These are phyloP conservation scores for Trachelus tabidus DNA, from an alignment of 2,888 invertebrate genomes.

Conservation along the genomic window DNA sequence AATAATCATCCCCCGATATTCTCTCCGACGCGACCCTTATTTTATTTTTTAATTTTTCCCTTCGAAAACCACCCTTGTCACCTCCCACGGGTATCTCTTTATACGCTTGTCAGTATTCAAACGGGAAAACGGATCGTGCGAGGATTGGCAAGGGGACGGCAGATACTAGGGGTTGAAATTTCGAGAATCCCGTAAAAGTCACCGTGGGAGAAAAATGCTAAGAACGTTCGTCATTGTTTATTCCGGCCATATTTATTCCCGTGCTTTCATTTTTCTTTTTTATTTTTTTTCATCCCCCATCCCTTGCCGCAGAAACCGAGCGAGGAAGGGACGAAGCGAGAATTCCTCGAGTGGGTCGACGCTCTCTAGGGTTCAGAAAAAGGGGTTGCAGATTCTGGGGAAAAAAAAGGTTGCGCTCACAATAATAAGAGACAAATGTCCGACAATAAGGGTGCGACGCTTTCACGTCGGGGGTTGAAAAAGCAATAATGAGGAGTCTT, in stretches of 20 bases:
- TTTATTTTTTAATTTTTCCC: neutral
- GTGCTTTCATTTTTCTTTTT: neutral
- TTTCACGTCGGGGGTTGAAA: neutral
- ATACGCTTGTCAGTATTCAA: neutral
- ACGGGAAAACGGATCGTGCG: neutral
- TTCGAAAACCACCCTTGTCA: neutral
- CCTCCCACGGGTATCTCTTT: neutral
- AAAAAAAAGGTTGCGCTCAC: neutral
- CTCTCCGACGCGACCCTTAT: neutral
- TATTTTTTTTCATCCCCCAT: neutral
- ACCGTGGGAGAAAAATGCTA: neutral
- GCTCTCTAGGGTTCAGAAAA: neutral
- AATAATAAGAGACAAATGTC: neutral
- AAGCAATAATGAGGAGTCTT: conserved; percentile 9
- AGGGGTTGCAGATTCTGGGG: neutral
- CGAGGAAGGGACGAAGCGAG: neutral
- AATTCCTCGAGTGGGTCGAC: neutral
- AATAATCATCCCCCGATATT: neutral
- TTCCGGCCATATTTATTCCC: neutral
- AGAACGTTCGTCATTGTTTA: neutral
- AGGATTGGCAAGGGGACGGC: neutral
- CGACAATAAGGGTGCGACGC: conserved; percentile 2
- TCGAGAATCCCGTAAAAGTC: neutral
- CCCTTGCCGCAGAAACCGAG: neutral
- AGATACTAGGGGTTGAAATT: neutral